Percentiles rank a stretch among this genome's conserved stretches.
phyloP scores from a whole-genome alignment of 2,888 invertebrate species.

The Mellilla xanthometata region DNA sequence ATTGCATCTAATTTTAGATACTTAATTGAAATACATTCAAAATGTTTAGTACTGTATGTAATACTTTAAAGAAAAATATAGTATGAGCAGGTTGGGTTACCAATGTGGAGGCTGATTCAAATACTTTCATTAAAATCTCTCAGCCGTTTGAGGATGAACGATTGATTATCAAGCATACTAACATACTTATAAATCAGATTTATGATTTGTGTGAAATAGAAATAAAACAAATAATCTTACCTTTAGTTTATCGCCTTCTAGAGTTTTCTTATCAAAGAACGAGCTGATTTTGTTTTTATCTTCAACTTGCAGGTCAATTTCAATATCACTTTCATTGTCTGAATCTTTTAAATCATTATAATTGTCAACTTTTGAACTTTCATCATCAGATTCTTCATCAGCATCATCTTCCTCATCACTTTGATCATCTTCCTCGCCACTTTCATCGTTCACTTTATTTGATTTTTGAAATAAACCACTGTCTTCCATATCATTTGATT shows the following conservation, averaged over 20 bases:
- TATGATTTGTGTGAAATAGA: too few relatives aligned
- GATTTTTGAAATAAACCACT: slow-evolving; percentile 1
- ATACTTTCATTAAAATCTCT: too few relatives aligned
- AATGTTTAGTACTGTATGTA: too few relatives aligned
- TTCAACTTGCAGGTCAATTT: slow-evolving; percentile 41
- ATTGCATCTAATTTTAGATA: too few relatives aligned
- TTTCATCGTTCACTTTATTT: slow-evolving; percentile 11
- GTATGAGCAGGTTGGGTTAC: too few relatives aligned
- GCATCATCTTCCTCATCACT: slow-evolving; percentile 16
- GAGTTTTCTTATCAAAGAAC: slow-evolving; percentile 58
- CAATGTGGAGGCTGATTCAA: too few relatives aligned
- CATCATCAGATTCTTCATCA: slow-evolving; percentile 29
- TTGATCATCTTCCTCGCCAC: slow-evolving; percentile 24
- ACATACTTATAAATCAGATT: too few relatives aligned
- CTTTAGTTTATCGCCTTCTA: slow-evolving; percentile 64
- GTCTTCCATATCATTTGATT: background rate
- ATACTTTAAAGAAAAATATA: too few relatives aligned
- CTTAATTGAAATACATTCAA: too few relatives aligned
- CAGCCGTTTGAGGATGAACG: too few relatives aligned
- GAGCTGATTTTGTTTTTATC: slow-evolving; percentile 49
- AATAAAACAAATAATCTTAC: slow-evolving; percentile 39
- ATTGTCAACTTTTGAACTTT: slow-evolving; percentile 36
- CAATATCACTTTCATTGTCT: slow-evolving; percentile 59
- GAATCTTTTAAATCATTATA: slow-evolving; percentile 77
- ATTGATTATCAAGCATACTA: too few relatives aligned